These are phyloP conservation scores for Mesitornis unicolor DNA, from an alignment of 2,113 vertebrate genomes.

Conservation along the genomic window DNA sequence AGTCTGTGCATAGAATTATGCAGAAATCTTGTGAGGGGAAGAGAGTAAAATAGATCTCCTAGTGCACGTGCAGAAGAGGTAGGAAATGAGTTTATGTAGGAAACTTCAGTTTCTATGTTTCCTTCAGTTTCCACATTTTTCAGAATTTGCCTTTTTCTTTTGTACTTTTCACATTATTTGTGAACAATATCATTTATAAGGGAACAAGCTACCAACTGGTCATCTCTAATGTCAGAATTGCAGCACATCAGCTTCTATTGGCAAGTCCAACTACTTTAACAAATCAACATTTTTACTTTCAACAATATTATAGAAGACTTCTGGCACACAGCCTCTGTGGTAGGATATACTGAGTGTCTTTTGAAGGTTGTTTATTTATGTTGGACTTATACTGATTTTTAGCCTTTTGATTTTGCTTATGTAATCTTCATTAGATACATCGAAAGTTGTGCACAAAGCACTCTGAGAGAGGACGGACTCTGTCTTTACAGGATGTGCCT, in stretches of 20 bases:
- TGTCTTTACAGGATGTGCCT: background rate
- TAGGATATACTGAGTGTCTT: background rate
- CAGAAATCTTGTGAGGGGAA: background rate
- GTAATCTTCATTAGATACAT: background rate
- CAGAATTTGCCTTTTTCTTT: background rate
- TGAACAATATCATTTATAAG: background rate
- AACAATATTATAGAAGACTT: background rate
- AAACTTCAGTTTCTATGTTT: background rate
- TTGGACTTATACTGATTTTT: background rate
- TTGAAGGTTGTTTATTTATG: background rate
- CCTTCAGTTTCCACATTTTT: too few species aligned
- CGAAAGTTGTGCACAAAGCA: background rate
- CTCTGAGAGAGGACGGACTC: background rate
- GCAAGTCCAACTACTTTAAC: background rate
- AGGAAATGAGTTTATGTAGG: background rate
- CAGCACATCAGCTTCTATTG: background rate
- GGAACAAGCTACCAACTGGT: background rate
- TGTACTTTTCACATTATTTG: background rate
- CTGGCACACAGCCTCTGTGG: background rate
- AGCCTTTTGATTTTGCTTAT: background rate
- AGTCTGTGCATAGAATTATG: background rate
- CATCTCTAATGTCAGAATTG: background rate
- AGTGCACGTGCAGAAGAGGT: background rate
- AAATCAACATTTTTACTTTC: background rate
- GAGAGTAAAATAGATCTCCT: background rate